These are phyloP conservation scores for Teleogryllus occipitalis DNA, from an alignment of 1,140 invertebrate species.

Conservation along the genomic window DNA sequence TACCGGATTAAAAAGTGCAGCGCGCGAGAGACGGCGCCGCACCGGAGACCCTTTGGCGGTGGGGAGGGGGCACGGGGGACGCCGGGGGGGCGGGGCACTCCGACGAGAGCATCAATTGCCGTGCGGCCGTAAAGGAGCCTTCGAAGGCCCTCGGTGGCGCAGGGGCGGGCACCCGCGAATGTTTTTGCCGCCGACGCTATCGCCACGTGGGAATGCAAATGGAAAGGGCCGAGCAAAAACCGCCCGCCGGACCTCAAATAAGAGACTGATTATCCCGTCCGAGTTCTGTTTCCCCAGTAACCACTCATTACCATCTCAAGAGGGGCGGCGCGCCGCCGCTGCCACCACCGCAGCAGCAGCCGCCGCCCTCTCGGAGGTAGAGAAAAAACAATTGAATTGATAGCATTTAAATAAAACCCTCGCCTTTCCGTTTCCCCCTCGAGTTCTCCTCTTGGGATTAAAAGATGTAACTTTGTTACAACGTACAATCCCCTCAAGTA, in stretches of 20 bases:
- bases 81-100: neutral
- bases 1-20: neutral
- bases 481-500: neutral
- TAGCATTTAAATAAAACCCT: neutral
- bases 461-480: neutral
- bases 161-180: neutral
- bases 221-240: neutral
- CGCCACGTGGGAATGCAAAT: conserved; percentile 3
- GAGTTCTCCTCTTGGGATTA: neutral
- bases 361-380: neutral
- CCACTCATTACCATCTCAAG: neutral
- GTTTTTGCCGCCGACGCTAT: neutral
- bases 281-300: neutral
- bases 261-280: conserved; percentile 3
- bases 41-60: neutral
- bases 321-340: neutral
- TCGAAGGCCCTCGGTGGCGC: neutral
- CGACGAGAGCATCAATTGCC: neutral
- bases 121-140: neutral
- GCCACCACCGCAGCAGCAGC: too few relatives aligned
- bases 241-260: neutral
- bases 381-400: neutral
- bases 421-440: neutral
- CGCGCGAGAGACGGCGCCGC: neutral
- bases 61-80: too few relatives aligned